Conservation (phyloP, 2,888 invertebrate species). For the Mythimna pallens region DNA sequence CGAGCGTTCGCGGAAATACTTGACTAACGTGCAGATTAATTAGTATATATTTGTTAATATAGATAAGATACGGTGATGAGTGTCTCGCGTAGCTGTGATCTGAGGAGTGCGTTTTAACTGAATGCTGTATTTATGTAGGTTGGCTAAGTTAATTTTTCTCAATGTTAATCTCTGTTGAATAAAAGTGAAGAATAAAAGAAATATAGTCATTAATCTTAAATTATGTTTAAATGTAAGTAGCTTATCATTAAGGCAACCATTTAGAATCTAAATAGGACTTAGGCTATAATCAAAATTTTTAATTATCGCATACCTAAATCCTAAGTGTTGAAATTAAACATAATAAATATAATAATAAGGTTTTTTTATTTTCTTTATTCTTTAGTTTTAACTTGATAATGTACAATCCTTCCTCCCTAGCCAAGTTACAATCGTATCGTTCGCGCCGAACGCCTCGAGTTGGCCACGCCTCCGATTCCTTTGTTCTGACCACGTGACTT, state of each 20-base stretch:
- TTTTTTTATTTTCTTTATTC: neutral
- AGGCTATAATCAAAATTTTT: no score
- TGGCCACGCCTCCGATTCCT: no score
- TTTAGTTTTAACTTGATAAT: neutral
- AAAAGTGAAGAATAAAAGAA: constrained; percentile 19
- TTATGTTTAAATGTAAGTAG: constrained; percentile 7
- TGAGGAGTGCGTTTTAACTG: constrained; percentile 2
- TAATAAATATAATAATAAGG: neutral
- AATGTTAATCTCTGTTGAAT: constrained; percentile 30
- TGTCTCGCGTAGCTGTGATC: constrained; percentile 27
- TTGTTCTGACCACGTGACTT: no score
- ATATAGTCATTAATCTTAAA: no score
- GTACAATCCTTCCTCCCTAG: no score
- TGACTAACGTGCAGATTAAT: constrained; percentile 1
- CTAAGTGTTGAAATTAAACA: constrained; percentile 16
- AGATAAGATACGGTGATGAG: neutral
- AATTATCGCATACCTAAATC: neutral
- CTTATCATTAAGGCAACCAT: neutral
- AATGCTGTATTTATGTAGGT: constrained; percentile 7
- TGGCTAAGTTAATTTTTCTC: constrained; percentile 29
- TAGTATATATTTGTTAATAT: neutral
- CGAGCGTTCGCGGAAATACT: neutral
- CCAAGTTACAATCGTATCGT: no score
- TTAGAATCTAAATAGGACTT: no score
- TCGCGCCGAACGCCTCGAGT: no score